A percentile compares a stretch with the other conserved stretches of the same genome.
Evolutionary conservation across 1,140 invertebrate genomes (phyloP).

Genomic region (Drosophila paulistorum): DNA sequence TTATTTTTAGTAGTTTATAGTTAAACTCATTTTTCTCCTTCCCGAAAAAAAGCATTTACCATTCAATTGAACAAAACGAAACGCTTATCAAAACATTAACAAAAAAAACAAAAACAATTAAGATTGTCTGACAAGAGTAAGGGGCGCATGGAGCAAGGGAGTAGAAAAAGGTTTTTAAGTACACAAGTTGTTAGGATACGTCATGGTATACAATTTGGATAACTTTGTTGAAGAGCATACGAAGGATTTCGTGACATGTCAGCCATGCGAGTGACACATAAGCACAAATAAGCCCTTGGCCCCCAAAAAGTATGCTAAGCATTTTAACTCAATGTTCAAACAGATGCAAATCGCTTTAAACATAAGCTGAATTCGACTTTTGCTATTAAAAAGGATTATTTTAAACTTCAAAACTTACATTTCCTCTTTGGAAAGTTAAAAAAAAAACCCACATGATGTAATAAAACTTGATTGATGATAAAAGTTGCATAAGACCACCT

Average conservation of each 20-base stretch:
- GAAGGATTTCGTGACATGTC: constrained; percentile 11
- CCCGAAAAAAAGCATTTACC: constrained; percentile 25
- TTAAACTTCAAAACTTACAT: too few relatives aligned
- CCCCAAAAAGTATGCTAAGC: background rate
- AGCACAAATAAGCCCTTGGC: background rate
- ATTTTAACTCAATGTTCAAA: background rate
- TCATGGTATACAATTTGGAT: constrained; percentile 12
- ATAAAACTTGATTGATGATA: too few relatives aligned
- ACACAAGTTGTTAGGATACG: constrained; percentile 9
- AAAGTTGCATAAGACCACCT: too few relatives aligned
- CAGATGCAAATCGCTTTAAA: too few relatives aligned
- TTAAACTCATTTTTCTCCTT: constrained; percentile 8
- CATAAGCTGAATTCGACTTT: too few relatives aligned
- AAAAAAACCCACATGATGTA: too few relatives aligned
- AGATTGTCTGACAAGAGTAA: constrained; percentile 41
- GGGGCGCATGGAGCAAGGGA: too few relatives aligned
- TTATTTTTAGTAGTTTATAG: constrained; percentile 51
- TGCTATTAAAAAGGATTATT: too few relatives aligned
- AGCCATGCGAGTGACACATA: constrained; percentile 5
- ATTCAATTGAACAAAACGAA: constrained; percentile 68
- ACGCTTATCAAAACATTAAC: constrained; percentile 62
- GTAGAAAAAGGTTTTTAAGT: background rate
- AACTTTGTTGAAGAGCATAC: constrained; percentile 10
- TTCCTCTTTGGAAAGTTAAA: too few relatives aligned
- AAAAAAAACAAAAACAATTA: constrained; percentile 51